phyloP scores from a whole-genome alignment of 2,113 vertebrate species.

The Onychostoma macrolepis region DNA sequence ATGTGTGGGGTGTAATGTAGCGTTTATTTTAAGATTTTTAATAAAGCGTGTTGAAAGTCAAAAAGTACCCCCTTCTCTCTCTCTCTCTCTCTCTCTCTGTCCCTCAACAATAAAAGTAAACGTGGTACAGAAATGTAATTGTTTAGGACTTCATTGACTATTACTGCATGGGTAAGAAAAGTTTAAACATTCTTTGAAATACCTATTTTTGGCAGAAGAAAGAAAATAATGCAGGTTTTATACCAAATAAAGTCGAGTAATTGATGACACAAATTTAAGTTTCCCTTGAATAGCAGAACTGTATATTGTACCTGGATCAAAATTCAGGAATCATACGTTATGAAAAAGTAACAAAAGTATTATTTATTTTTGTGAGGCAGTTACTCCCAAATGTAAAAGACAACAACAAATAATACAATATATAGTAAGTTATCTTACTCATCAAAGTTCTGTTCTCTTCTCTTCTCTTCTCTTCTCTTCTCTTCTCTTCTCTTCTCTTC shows the following conservation, averaged over 20 bases:
- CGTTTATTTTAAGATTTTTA: no score
- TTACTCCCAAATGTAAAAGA: not conserved
- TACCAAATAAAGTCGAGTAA: not conserved
- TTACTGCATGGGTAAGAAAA: not conserved
- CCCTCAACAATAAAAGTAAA: not conserved
- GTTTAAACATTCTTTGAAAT: not conserved
- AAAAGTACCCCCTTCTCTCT: no score
- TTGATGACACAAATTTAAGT: not conserved
- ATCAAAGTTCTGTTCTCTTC: not conserved
- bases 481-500: conserved; percentile 1
- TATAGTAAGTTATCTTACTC: not conserved
- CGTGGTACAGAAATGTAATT: not conserved
- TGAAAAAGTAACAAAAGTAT: not conserved
- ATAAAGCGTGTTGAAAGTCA: no score
- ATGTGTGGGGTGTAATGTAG: no score
- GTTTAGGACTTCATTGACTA: not conserved
- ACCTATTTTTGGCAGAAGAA: not conserved
- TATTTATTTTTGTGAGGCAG: not conserved
- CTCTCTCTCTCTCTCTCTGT: not conserved
- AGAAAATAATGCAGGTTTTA: not conserved
- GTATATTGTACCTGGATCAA: not conserved
- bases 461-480: not conserved
- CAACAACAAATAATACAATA: not conserved
- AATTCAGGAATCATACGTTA: not conserved
- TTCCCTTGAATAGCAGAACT: not conserved